Evolutionary conservation across 2,888 invertebrate genomes (phyloP).

Genomic region (Dione juno): DNA sequence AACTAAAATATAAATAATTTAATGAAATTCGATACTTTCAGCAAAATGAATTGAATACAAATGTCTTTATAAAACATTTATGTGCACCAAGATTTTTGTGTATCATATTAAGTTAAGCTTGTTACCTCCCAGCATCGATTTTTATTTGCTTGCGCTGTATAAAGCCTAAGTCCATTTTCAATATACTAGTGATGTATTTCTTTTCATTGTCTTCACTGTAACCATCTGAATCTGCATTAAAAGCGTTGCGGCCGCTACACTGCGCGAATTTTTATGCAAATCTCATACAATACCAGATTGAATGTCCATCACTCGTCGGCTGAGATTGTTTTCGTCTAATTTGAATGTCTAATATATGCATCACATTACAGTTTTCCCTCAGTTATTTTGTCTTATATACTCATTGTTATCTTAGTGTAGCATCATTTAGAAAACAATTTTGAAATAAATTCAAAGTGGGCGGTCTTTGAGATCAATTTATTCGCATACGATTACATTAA

Average conservation of each 20-base stretch:
- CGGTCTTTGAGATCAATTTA: constrained; percentile 34
- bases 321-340: constrained; percentile 72
- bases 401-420: constrained; percentile 27
- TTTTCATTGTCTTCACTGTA: constrained; percentile 60
- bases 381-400: constrained; percentile 26
- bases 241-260: constrained; percentile 64
- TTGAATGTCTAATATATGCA: constrained; percentile 74
- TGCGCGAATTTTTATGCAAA: constrained; percentile 76
- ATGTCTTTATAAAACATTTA: constrained; percentile 23
- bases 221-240: constrained; percentile 72
- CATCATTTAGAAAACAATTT: constrained; percentile 43
- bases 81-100: neutral
- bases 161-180: constrained; percentile 21
- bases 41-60: neutral
- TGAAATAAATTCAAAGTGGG: constrained; percentile 38
- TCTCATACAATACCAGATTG: constrained; percentile 68
- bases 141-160: constrained; percentile 11
- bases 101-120: constrained; percentile 1
- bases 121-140: neutral
- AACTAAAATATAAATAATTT: constrained; percentile 4
- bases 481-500: constrained; percentile 30
- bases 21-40: constrained; percentile 10
- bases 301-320: constrained; percentile 74
- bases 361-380: constrained; percentile 45
- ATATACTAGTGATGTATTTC: constrained; percentile 47